Evolutionary conservation across 2,797 vertebrate genomes (phyloP), one percentile per base, ranked within the genome.

Genomic region (Salarias fasciatus): DNA sequence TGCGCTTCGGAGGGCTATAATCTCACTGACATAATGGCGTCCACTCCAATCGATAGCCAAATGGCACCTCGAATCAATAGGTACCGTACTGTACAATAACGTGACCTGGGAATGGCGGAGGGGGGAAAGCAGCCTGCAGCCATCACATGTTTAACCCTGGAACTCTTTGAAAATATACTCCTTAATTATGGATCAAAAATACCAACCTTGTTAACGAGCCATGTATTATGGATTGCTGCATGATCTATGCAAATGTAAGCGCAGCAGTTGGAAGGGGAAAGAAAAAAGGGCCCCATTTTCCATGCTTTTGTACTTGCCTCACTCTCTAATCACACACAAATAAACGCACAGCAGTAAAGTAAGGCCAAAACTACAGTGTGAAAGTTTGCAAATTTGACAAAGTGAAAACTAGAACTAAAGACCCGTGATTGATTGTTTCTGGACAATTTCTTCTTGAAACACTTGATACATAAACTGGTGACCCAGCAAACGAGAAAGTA

Each of bases 1-100:
- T 69, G 66, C 69, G 61, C 76, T 85, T 67, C 7, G n/a, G 64
- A 73, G 80, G 70, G 79, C 83, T 89, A 85, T 87, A 86, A 84
- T 87, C 87, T 77, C 80, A 61, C 80, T 67, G 84, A 88, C 85
- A 87, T 90, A 89, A 91, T 90, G 84, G 85, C 78, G 49, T 82
- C 86, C 79, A 83, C 71, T 79, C 69, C 58, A 78, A 89, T 93
- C 92, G 85, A 92, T 93, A 86, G 72, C 69, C 75, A 83, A 88
- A 89, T 79, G 79, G 87, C 86, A 79, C 3, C 2, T 50, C 1
- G 33, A 70, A 84, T 93, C 88, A 49, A 92, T 91, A 73, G 61
- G 63, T 28, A 78, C 80, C 65, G 57, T 77, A 84, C 74, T 81
- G 80, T 85, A 79, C 50, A 80, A 82, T 72, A 82, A 79, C 45